Evolutionary conservation across 2,888 invertebrate genomes (phyloP), one percentile per base, ranked within the genome.

Genomic region (Thysanoteuthis rhombus): DNA sequence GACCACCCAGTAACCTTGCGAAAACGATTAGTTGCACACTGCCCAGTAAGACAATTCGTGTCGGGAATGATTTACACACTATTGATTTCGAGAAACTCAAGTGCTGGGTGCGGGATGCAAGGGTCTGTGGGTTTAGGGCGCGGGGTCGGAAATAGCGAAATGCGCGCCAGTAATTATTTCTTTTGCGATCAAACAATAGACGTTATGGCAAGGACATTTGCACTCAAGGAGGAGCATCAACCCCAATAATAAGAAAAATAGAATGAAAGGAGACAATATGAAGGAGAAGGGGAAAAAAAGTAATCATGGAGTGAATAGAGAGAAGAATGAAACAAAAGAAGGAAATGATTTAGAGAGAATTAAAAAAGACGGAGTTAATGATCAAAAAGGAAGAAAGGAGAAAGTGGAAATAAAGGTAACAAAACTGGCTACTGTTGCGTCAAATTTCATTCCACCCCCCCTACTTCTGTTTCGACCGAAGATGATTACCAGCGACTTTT

Each of bases 291-390:
- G 38, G 22, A 38, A 89, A 0, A 2, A 89, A 89, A 19, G n/a
- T n/a, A 89, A 0, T 6, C 0, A 3, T 1, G n/a, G 25, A 89
- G 22, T 0, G 25, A 25, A 25, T 4, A 16, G 22, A 1, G 1
- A 38, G 6, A 5, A n/a, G 0, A 1, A 6, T 19, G 36, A n/a
- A 6, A 25, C 36, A 19, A 0, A 38, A 16, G 39, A 25, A n/a
- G 5, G 90, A 25, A 90, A 36, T 3, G 4, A 36, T 2, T 36
- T 5, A 38, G 36, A 5, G 90, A n/a, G 12, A 36, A 12, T 8
- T n/a, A 89, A 16, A n/a, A 42, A 42, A 16, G 42, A 42, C 16
- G 42, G 42, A 42, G 16, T 8, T 8, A 42, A 42, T 0, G 42
- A n/a, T n/a, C n/a, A n/a, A n/a, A 42, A 42, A 42, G 42, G 16